phyloP scores from a whole-genome alignment of 2,113 vertebrate genomes.

The Mastomys coucha region DNA sequence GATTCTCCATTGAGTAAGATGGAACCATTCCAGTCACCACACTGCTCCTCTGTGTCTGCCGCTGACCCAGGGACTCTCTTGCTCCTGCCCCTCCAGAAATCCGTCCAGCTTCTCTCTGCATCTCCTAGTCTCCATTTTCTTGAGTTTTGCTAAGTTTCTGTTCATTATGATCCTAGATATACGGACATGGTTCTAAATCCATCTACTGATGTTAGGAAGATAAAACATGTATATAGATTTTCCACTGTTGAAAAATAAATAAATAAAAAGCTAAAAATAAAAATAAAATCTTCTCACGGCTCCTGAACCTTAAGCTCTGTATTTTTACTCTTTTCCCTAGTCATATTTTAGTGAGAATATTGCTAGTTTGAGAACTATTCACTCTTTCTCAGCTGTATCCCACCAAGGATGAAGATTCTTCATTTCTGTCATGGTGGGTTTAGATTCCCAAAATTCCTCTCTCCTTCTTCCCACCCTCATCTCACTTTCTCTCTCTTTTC shows the following conservation, averaged over 20 bases:
- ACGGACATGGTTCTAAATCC: constrained; percentile 12
- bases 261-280: not conserved
- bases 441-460: not conserved
- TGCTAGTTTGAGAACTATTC: not conserved
- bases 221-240: constrained; percentile 10
- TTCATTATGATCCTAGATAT: not conserved
- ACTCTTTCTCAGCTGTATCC: not conserved
- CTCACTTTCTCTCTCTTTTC: no score
- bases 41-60: not conserved
- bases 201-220: not conserved
- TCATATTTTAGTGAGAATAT: not conserved
- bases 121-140: not conserved
- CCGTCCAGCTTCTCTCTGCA: not conserved
- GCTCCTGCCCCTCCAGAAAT: not conserved
- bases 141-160: not conserved
- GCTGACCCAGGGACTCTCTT: not conserved
- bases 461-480: not conserved
- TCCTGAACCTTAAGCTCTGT: not conserved
- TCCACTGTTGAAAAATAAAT: constrained; percentile 13
- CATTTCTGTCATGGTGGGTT: not conserved
- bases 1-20: not conserved
- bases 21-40: not conserved
- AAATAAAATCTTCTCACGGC: not conserved
- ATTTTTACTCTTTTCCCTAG: not conserved
- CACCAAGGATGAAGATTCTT: not conserved